These are phyloP conservation scores for Mus minutoides DNA, from an alignment of 2,797 vertebrate genomes.

Conservation along the genomic window DNA sequence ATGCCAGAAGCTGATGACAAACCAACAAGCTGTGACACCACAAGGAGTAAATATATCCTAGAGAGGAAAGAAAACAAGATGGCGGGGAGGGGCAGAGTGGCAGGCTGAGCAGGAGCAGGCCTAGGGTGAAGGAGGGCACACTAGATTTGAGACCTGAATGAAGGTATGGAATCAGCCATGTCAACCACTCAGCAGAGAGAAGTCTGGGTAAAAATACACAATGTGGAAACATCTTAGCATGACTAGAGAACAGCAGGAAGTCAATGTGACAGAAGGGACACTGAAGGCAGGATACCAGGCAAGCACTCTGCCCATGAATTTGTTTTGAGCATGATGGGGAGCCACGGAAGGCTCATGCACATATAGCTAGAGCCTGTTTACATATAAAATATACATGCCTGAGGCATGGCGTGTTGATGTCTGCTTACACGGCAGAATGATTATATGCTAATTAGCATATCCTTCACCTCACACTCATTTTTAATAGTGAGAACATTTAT, in stretches of 20 bases:
- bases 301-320: neutral
- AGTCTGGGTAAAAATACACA: neutral
- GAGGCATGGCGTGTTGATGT: neutral
- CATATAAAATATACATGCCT: neutral
- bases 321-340: neutral
- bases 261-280: neutral
- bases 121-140: neutral
- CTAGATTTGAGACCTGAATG: neutral
- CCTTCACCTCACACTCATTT: neutral
- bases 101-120: neutral
- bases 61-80: neutral
- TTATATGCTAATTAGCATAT: neutral
- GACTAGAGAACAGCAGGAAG: neutral
- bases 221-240: neutral
- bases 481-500: neutral
- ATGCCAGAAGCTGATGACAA: neutral
- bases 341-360: neutral
- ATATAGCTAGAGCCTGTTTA: neutral
- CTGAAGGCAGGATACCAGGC: neutral
- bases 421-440: neutral
- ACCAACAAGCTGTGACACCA: neutral
- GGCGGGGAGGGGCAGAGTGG: too few species aligned
- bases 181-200: neutral
- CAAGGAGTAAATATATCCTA: neutral
- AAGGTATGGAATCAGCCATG: neutral